Percentiles rank a stretch among this genome's conserved stretches.
phyloP scores from a whole-genome alignment of 2,888 invertebrate species.

The Drosophila anomalata region DNA sequence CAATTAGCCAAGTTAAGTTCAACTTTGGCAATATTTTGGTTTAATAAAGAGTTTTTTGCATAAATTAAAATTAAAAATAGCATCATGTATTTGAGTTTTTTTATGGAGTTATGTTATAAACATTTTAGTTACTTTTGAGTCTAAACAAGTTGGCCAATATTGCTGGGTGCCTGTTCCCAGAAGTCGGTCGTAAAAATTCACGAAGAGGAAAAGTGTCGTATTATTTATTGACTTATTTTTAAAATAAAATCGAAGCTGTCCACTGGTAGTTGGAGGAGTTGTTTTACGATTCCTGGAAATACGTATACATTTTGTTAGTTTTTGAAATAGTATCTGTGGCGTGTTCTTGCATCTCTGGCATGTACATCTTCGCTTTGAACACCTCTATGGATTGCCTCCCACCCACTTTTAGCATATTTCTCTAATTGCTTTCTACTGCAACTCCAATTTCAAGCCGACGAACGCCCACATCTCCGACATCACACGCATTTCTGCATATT shows the following conservation, averaged over 20 bases:
- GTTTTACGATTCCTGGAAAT: slow-evolving; percentile 5
- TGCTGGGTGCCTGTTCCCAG: not conserved
- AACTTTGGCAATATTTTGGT: slow-evolving; percentile 30
- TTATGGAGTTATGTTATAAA: not conserved
- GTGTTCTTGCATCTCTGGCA: not conserved
- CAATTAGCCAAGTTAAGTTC: slow-evolving; percentile 49
- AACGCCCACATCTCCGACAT: slow-evolving; percentile 32
- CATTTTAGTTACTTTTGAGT: not conserved
- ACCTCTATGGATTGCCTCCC: slow-evolving; percentile 9
- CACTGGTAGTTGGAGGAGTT: not conserved
- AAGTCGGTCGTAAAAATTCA: slow-evolving; percentile 4
- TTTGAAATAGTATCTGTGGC: slow-evolving; percentile 1
- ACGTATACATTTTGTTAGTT: not conserved
- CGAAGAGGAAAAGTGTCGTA: slow-evolving; percentile 13
- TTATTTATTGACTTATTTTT: slow-evolving; percentile 16
- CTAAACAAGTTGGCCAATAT: not conserved
- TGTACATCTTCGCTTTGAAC: slow-evolving; percentile 7
- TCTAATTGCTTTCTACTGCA: slow-evolving; percentile 36
- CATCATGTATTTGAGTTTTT: not conserved
- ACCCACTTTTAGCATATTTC: slow-evolving; percentile 21
- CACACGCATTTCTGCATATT: slow-evolving; percentile 43
- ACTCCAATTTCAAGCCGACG: slow-evolving; percentile 36
- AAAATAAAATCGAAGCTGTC: slow-evolving; percentile 13
- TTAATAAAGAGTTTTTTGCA: slow-evolving; percentile 21
- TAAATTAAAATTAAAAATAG: not conserved